phyloP scores from a whole-genome alignment of 2,797 vertebrate species.

The Octomys mimax region DNA sequence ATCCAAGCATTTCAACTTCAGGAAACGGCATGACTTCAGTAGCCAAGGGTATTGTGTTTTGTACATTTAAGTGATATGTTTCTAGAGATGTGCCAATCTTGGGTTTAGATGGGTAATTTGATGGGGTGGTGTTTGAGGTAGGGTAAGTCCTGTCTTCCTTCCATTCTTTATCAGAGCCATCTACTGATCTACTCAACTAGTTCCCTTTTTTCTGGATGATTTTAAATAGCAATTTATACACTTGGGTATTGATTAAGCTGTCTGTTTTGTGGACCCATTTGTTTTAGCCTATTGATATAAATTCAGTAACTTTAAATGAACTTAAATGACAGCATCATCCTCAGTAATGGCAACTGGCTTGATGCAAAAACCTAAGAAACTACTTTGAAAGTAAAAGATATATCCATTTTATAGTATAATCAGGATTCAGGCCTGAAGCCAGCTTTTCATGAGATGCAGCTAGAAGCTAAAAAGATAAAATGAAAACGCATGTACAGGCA shows the following conservation, averaged over 20 bases:
- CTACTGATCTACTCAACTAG: not conserved
- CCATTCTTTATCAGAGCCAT: not conserved
- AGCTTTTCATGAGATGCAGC: not conserved
- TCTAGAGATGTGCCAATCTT: not conserved
- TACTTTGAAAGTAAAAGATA: not conserved
- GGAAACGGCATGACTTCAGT: not conserved
- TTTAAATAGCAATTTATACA: constrained; percentile 3
- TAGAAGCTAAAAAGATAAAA: constrained; percentile 13
- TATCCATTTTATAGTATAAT: not conserved
- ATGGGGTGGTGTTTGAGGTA: not conserved
- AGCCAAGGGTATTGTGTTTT: not conserved
- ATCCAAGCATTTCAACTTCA: constrained; percentile 29
- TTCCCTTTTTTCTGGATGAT: not conserved
- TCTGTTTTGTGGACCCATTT: not conserved
- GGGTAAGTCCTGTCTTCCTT: not conserved
- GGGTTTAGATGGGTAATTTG: not conserved
- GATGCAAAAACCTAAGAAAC: constrained; percentile 1
- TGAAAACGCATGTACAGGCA: not conserved
- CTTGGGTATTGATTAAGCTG: not conserved
- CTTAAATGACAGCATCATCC: not conserved
- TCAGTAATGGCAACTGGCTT: not conserved
- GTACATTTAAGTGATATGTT: not conserved
- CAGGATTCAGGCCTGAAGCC: not conserved
- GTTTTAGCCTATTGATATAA: constrained; percentile 7
- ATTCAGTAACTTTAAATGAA: constrained; percentile 27